phyloP scores from a whole-genome alignment of 2,888 invertebrate species.

The Thera britannica region DNA sequence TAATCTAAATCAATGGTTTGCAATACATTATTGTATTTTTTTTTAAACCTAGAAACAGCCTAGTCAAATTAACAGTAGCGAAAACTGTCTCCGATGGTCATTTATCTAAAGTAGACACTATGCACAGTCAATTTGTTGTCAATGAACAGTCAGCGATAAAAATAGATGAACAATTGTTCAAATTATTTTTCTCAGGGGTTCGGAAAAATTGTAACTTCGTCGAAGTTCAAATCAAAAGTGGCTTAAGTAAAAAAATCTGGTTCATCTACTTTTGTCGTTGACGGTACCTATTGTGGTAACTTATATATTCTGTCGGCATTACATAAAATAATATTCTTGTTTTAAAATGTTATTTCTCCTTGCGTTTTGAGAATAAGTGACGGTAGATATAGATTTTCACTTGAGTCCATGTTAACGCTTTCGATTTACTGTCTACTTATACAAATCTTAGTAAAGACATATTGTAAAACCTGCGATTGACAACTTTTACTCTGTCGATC shows the following conservation, averaged over 20 bases:
- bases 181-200: too few species aligned
- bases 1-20: neutral
- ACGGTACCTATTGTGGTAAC: neutral
- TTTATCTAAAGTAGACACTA: neutral
- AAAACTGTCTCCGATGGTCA: neutral
- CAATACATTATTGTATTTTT: neutral
- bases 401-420: neutral
- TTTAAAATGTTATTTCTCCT: neutral
- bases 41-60: neutral
- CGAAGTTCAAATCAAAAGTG: too few species aligned
- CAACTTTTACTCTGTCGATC: neutral
- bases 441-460: neutral
- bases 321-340: neutral
- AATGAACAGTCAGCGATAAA: too few species aligned
- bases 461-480: neutral
- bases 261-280: neutral
- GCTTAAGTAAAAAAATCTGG: too few species aligned
- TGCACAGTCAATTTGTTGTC: neutral
- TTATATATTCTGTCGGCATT: neutral
- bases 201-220: too few species aligned
- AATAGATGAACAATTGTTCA: too few species aligned
- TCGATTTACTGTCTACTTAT: neutral
- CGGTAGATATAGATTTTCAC: neutral
- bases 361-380: slow-evolving; percentile 2
- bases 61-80: neutral